These are phyloP conservation scores for Trichacis sp. DNA, from an alignment of 2,888 invertebrate species.

Conservation along the genomic window DNA sequence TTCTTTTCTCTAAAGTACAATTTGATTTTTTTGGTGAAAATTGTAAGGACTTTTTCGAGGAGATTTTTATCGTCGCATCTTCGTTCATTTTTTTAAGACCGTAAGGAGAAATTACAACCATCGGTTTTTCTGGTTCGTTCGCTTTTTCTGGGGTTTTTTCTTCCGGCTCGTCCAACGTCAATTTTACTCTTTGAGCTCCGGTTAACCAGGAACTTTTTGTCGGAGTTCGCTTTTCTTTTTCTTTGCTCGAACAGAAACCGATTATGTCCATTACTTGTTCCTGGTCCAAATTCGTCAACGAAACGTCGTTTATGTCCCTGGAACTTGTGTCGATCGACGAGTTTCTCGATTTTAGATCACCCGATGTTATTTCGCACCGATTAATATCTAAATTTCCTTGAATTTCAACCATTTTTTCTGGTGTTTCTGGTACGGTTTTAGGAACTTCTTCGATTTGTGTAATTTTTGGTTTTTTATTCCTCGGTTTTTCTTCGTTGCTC, in stretches of 20 bases:
- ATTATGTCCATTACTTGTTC: conserved; percentile 44
- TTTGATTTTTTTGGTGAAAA: conserved; percentile 17
- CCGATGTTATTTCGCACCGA: background rate
- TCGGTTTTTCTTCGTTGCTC: background rate
- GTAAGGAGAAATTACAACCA: background rate
- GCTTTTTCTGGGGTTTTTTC: background rate
- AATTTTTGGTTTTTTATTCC: background rate
- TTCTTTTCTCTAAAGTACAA: conserved; percentile 4
- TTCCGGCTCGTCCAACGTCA: background rate
- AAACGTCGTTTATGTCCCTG: conserved; percentile 9
- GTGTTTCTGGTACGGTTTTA: background rate
- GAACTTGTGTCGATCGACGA: conserved; percentile 3
- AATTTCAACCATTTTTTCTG: background rate
- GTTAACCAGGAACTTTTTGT: background rate
- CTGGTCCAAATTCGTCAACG: conserved; percentile 21
- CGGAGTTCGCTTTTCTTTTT: background rate
- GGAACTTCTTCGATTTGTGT: background rate
- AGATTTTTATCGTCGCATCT: background rate
- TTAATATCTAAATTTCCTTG: background rate
- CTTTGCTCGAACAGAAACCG: conserved; percentile 7
- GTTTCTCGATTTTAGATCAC: background rate
- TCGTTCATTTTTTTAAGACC: background rate
- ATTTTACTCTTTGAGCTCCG: background rate
- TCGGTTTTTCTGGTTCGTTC: background rate
- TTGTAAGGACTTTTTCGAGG: background rate